These are phyloP conservation scores for Fragum fragum DNA, from an alignment of 2,888 invertebrate species.

Conservation along the genomic window DNA sequence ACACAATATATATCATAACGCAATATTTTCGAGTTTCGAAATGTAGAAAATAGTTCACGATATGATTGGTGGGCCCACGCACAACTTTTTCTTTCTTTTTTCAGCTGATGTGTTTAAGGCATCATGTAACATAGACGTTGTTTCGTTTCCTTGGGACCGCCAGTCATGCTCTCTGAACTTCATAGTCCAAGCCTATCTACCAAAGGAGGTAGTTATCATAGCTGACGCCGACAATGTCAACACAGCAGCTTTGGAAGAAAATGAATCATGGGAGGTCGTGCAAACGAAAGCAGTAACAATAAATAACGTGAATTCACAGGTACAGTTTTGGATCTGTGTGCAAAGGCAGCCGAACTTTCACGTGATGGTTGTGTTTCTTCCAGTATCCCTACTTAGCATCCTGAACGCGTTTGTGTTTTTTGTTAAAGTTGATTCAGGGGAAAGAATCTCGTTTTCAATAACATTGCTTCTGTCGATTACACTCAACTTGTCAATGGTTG, in stretches of 20 bases:
- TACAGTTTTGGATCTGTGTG: slow-evolving; percentile 29
- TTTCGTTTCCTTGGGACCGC: slow-evolving; percentile 50
- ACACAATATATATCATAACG: too few relatives aligned
- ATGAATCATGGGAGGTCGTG: background rate
- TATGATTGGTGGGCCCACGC: too few relatives aligned
- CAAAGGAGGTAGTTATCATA: slow-evolving; percentile 12
- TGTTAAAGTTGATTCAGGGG: slow-evolving; percentile 41
- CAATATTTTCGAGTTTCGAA: too few relatives aligned
- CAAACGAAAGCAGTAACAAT: background rate
- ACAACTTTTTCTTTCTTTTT: too few relatives aligned
- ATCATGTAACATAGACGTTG: slow-evolving; percentile 43
- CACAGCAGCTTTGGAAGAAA: background rate
- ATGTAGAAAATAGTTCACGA: too few relatives aligned
- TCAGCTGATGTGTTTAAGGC: slow-evolving; percentile 42
- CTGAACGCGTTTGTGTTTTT: slow-evolving; percentile 41
- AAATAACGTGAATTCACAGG: background rate
- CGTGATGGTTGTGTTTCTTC: slow-evolving; percentile 36
- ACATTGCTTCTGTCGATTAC: slow-evolving; percentile 40
- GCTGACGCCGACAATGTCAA: background rate
- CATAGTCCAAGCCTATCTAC: slow-evolving; percentile 26
- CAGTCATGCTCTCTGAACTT: slow-evolving; percentile 35
- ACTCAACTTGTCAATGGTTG: slow-evolving; percentile 36
- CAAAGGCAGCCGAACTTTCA: slow-evolving; percentile 37
- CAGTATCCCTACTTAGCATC: slow-evolving; percentile 32
- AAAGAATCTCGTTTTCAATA: slow-evolving; percentile 46